Percentiles rank a stretch among this genome's conserved stretches.
phyloP scores from a whole-genome alignment of 1,140 invertebrate species.

The Musca vetustissima region DNA sequence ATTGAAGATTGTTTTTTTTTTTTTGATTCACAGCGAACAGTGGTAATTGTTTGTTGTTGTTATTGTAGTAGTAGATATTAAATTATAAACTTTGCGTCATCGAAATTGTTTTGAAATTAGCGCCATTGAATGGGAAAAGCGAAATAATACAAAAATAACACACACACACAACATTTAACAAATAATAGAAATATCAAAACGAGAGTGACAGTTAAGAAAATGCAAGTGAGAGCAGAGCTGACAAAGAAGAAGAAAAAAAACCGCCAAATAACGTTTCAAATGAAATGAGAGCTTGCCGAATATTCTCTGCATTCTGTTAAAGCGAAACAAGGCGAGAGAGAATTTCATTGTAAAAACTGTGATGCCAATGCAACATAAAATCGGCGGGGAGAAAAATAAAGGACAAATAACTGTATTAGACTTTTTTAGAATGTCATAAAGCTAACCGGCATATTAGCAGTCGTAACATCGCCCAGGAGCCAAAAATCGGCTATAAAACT shows the following conservation, averaged over 20 bases:
- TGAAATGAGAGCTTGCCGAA: too few relatives aligned
- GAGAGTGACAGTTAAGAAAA: background rate
- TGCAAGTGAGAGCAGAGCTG: background rate
- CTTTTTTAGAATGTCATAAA: too few relatives aligned
- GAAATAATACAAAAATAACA: too few relatives aligned
- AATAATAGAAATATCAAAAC: background rate
- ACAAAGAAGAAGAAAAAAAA: background rate
- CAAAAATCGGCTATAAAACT: too few relatives aligned
- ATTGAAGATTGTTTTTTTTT: background rate
- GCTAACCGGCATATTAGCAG: too few relatives aligned
- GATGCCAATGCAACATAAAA: too few relatives aligned
- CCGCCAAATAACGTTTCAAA: background rate
- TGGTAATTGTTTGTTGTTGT: background rate
- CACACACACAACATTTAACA: too few relatives aligned
- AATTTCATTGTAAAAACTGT: background rate
- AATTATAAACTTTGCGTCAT: slow-evolving; percentile 9
- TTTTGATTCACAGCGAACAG: too few relatives aligned
- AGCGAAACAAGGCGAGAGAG: background rate
- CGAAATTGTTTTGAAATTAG: slow-evolving; percentile 12
- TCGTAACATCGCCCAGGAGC: too few relatives aligned
- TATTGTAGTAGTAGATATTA: background rate
- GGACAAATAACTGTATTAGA: too few relatives aligned
- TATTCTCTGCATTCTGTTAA: too few relatives aligned
- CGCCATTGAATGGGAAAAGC: background rate
- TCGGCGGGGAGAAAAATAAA: too few relatives aligned